Evolutionary conservation across 2,888 invertebrate species (phyloP).

Genomic region (Patella depressa): DNA sequence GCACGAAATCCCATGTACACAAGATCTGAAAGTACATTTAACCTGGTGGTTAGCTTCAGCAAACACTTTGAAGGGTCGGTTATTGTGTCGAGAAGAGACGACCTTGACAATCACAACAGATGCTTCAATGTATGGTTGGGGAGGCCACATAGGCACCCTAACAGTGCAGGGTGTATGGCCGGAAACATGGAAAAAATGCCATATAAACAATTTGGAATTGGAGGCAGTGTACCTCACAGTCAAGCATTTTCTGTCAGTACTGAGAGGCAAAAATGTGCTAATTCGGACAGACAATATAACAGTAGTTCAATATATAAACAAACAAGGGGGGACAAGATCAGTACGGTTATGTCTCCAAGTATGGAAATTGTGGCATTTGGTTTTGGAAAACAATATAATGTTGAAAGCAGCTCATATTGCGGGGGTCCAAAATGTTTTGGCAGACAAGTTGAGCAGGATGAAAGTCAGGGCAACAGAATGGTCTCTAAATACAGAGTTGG

Average conservation of each 20-base stretch:
- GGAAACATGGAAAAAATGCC: neutral
- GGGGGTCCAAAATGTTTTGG: constrained; percentile 31
- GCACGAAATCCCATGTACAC: neutral
- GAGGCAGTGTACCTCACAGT: constrained; percentile 13
- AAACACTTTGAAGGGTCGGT: neutral
- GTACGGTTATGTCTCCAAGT: neutral
- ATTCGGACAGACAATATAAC: constrained; percentile 18
- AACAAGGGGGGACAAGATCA: constrained; percentile 9
- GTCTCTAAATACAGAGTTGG: neutral
- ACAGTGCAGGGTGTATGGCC: constrained; percentile 17
- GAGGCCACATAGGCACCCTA: constrained; percentile 9
- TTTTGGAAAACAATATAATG: too few relatives aligned
- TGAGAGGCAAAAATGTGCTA: constrained; percentile 11
- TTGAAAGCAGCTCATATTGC: constrained; percentile 31
- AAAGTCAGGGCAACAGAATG: constrained; percentile 33
- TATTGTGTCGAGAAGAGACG: neutral
- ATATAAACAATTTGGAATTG: constrained; percentile 21
- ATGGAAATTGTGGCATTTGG: constrained; percentile 24
- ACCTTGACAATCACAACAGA: constrained; percentile 13
- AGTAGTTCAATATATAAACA: constrained; percentile 10
- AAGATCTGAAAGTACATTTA: neutral
- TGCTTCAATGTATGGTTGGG: constrained; percentile 16
- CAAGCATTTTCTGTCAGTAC: neutral
- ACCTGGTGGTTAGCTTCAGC: neutral
- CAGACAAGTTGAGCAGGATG: constrained; percentile 31